Conservation (phyloP, 2,888 invertebrate species). For the Tyria jacobaeae region DNA sequence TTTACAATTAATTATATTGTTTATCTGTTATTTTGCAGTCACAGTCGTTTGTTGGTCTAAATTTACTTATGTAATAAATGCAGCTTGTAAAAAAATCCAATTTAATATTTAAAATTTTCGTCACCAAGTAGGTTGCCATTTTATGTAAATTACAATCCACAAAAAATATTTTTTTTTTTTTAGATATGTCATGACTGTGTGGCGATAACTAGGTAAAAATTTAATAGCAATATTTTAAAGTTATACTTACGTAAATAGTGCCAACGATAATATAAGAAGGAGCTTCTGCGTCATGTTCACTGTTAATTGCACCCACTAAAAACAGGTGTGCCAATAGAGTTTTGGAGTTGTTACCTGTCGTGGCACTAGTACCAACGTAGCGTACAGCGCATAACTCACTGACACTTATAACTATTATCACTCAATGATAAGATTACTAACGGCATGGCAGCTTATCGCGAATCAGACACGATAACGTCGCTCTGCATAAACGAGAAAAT, state of each 20-base stretch:
- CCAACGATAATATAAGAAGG: conserved; percentile 66
- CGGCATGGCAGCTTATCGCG: conserved; percentile 82
- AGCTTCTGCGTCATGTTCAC: conserved; percentile 72
- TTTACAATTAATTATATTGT: background rate
- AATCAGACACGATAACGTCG: conserved; percentile 80
- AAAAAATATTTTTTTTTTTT: too few relatives aligned
- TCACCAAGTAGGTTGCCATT: background rate
- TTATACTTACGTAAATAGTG: conserved; percentile 73
- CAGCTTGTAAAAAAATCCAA: background rate
- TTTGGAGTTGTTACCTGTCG: conserved; percentile 71
- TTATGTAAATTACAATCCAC: conserved; percentile 2
- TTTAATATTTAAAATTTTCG: background rate
- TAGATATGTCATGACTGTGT: too few relatives aligned
- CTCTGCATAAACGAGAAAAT: conserved; percentile 73
- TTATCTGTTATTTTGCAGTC: conserved; percentile 2
- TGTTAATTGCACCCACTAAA: conserved; percentile 55
- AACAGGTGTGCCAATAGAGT: conserved; percentile 62
- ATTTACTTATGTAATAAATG: background rate
- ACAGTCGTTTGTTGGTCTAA: background rate
- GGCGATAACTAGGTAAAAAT: background rate
- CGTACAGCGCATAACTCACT: conserved; percentile 81
- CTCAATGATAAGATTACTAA: conserved; percentile 83
- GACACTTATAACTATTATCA: conserved; percentile 86
- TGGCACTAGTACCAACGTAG: conserved; percentile 73
- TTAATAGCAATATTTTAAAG: conserved; percentile 14